A percentile compares a stretch with the other conserved stretches of the same genome.
Evolutionary conservation across 2,113 vertebrate genomes (phyloP).

Genomic region (Mustela lutreola): DNA sequence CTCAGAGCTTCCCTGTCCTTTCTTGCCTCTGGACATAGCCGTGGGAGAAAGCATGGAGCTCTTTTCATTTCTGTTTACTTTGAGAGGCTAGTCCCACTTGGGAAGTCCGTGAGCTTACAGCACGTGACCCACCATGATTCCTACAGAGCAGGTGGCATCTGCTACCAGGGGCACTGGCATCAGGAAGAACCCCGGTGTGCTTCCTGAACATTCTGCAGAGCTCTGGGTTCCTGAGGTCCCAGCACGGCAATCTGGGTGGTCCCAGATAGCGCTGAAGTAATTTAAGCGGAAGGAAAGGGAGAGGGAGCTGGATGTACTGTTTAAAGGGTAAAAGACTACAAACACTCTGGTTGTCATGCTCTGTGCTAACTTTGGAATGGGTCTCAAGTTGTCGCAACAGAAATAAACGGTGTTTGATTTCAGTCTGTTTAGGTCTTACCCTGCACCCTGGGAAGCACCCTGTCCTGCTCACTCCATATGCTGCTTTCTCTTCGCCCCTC

Average conservation of each 20-base stretch:
- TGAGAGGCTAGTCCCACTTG: background rate
- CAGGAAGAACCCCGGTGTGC: accelerated
- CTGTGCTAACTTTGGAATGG: conserved; percentile 37
- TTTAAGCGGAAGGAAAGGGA: too few species aligned
- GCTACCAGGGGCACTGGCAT: too few species aligned
- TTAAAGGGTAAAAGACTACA: background rate
- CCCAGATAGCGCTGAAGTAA: background rate
- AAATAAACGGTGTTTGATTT: conserved; percentile 59
- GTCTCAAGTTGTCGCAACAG: conserved; percentile 1
- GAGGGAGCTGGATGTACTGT: background rate
- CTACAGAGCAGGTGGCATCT: background rate
- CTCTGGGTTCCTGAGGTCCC: too few species aligned
- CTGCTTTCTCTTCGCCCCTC: background rate
- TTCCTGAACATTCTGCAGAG: background rate
- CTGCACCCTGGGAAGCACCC: background rate
- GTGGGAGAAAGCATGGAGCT: background rate
- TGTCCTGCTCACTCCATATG: background rate
- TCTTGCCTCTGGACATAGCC: background rate
- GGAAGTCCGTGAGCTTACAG: accelerated
- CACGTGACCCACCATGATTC: background rate
- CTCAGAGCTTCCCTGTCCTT: background rate
- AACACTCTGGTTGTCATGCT: background rate
- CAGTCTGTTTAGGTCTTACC: background rate
- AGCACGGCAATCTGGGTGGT: accelerated
- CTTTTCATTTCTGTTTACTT: background rate